Evolutionary conservation across 92 coral and sea anemone genomes (phyloP).

Genomic region (Porites lobata): DNA sequence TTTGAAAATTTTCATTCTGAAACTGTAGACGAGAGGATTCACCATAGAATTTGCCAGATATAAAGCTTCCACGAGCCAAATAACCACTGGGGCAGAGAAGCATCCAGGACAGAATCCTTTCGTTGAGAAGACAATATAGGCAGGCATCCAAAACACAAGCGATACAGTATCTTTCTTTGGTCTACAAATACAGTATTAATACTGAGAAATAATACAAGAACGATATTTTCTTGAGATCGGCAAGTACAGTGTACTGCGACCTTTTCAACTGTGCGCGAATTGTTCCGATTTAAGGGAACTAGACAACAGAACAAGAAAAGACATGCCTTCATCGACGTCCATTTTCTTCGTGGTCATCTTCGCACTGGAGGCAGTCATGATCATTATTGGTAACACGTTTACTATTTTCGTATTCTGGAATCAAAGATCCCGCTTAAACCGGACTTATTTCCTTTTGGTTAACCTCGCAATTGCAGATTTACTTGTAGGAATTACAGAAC

Average conservation of each 20-base stretch:
- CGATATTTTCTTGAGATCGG: too few relatives aligned
- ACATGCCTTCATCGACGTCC: background rate
- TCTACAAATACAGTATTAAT: too few relatives aligned
- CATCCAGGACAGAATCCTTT: background rate
- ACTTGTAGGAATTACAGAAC: constrained; percentile 3
- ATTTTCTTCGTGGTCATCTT: background rate
- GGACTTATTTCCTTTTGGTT: constrained; percentile 7
- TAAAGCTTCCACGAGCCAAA: background rate
- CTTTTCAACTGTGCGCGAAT: too few relatives aligned
- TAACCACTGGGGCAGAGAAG: background rate
- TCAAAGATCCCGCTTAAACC: background rate
- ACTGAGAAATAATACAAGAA: too few relatives aligned
- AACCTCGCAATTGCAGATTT: constrained; percentile 20
- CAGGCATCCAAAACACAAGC: constrained; percentile 17
- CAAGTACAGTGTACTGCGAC: too few relatives aligned
- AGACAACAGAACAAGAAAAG: background rate
- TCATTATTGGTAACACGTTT: constrained; percentile 17
- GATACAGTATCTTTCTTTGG: background rate
- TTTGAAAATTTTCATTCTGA: constrained; percentile 13
- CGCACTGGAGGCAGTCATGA: background rate
- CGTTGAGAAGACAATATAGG: background rate
- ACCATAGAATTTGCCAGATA: constrained; percentile 31
- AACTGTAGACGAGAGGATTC: constrained; percentile 17
- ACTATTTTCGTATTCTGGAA: background rate
- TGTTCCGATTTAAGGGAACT: too few relatives aligned